phyloP scores from a whole-genome alignment of 2,888 invertebrate species.

The Dexiosoma caninum region DNA sequence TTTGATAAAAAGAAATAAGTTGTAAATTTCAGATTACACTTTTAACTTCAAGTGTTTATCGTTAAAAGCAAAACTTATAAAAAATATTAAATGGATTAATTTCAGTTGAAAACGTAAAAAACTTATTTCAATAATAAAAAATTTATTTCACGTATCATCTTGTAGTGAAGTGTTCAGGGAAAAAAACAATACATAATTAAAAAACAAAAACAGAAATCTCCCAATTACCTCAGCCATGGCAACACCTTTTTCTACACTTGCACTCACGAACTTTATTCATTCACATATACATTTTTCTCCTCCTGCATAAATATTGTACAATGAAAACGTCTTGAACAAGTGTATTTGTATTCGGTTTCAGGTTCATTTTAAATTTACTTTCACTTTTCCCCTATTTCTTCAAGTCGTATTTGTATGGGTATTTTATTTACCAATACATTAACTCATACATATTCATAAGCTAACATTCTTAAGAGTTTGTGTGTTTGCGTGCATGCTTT shows the following conservation, averaged over 20 bases:
- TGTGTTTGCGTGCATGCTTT: background rate
- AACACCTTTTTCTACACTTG: background rate
- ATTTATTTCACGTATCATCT: too few species aligned
- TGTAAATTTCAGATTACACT: too few species aligned
- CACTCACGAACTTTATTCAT: background rate
- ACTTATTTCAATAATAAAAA: too few species aligned
- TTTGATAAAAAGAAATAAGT: too few species aligned
- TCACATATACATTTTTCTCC: background rate
- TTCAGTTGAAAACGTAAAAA: too few species aligned
- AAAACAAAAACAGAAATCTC: too few species aligned
- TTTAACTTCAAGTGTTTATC: too few species aligned
- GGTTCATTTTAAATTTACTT: slow-evolving; percentile 24
- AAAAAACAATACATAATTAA: too few species aligned
- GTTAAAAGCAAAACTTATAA: too few species aligned
- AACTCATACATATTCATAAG: slow-evolving; percentile 16
- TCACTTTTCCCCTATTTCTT: background rate
- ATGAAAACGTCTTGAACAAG: slow-evolving; percentile 2
- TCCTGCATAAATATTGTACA: background rate
- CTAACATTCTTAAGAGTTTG: background rate
- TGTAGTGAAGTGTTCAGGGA: too few species aligned
- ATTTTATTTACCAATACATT: slow-evolving; percentile 9
- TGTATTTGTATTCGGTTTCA: slow-evolving; percentile 19
- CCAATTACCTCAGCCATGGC: background rate
- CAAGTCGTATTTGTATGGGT: background rate
- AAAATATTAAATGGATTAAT: too few species aligned